Conservation (phyloP, 2,797 vertebrate genomes). For the Anguilla megastoma region DNA sequence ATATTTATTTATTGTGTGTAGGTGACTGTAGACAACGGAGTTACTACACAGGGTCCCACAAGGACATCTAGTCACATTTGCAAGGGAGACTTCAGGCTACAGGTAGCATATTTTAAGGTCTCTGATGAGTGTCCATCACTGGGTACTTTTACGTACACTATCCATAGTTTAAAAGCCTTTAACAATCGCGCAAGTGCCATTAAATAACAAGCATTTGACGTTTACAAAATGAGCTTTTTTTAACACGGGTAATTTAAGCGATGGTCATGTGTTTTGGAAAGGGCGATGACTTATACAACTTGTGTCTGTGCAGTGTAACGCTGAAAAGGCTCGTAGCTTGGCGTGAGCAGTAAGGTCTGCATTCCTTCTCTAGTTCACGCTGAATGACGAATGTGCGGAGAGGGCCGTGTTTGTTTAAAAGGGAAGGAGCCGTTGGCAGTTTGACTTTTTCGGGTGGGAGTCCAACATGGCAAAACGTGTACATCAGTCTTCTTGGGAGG, state of each 20-base stretch:
- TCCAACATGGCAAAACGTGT: neutral
- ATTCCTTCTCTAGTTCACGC: neutral
- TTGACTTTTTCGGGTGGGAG: neutral
- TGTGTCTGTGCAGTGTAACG: neutral
- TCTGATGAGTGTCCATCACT: neutral
- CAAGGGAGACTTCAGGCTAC: neutral
- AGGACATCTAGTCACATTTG: neutral
- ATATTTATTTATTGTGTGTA: too few relatives aligned
- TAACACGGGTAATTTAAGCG: neutral
- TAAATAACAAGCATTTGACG: neutral
- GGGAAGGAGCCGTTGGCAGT: neutral
- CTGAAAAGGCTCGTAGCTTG: neutral
- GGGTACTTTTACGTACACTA: neutral
- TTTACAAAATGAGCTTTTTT: neutral
- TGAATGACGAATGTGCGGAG: slow-evolving; percentile 6
- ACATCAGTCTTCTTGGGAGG: neutral
- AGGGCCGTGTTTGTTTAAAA: neutral
- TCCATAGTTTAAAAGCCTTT: neutral
- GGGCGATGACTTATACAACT: neutral
- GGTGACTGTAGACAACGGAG: neutral
- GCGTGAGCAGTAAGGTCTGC: neutral
- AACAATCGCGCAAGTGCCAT: neutral
- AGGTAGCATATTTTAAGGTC: neutral
- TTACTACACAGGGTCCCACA: neutral
- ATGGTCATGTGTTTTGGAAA: neutral